These are phyloP conservation scores for Caenorhabditis auriculariae DNA, from an alignment of 2,888 invertebrate species.

Conservation along the genomic window DNA sequence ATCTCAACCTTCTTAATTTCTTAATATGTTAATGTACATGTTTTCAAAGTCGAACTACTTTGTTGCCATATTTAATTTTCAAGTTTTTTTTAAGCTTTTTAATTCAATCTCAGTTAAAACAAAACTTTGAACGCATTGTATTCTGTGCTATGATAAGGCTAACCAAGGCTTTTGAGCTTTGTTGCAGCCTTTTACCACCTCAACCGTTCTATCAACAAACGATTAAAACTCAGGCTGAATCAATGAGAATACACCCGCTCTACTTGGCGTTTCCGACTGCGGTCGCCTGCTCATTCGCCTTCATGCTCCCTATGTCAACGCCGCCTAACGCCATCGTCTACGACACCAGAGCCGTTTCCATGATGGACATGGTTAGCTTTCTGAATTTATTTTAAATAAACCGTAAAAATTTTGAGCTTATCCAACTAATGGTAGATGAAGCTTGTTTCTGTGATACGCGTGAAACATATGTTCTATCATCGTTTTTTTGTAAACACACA, in stretches of 20 bases:
- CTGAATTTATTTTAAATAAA: neutral
- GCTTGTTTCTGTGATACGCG: neutral
- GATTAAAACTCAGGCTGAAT: constrained; percentile 41
- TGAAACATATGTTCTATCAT: neutral
- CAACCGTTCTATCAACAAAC: no score
- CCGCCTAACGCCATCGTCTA: constrained; percentile 69
- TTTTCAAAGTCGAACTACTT: no score
- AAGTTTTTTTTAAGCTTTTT: no score
- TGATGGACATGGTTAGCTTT: constrained; percentile 29
- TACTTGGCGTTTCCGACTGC: constrained; percentile 64
- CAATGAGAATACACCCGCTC: constrained; percentile 61
- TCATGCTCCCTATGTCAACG: constrained; percentile 69
- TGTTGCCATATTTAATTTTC: no score
- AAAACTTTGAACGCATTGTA: no score
- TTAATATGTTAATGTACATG: no score
- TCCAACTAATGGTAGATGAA: neutral
- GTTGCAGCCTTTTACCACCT: no score
- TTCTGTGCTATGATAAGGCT: no score
- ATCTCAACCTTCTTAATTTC: no score
- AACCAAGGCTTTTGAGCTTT: no score
- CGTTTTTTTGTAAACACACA: neutral
- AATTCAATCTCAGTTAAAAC: no score
- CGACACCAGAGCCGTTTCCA: constrained; percentile 37
- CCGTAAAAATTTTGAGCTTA: neutral
- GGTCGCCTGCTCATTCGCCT: constrained; percentile 64